Conservation (phyloP, 37 sponge, comb jelly and placozoan species). For the Agelas oroides region DNA sequence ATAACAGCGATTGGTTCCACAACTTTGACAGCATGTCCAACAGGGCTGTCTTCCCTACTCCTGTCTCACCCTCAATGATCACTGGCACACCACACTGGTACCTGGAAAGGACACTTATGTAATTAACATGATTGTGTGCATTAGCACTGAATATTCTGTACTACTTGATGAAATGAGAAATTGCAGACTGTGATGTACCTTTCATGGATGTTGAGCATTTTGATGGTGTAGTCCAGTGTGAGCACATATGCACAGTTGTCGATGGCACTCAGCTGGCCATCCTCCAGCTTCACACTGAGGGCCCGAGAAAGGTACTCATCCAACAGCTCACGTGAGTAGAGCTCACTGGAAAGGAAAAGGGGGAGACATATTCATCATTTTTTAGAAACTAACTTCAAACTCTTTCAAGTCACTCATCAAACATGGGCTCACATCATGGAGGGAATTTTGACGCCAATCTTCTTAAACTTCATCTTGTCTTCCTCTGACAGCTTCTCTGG, state of each 20-base stretch:
- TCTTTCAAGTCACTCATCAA: no score
- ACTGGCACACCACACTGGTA: conserved; percentile 86
- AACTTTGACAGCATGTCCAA: conserved; percentile 88
- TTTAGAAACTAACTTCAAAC: not conserved
- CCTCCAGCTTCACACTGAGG: conserved; percentile 60
- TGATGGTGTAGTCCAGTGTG: conserved; percentile 89
- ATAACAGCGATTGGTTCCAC: conserved; percentile 77
- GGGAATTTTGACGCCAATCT: conserved; percentile 74
- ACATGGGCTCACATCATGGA: conserved; percentile 50
- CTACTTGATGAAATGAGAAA: no score
- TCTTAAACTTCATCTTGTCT: conserved; percentile 48
- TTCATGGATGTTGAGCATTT: conserved; percentile 82
- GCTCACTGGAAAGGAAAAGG: conserved; percentile 38
- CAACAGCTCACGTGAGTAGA: conserved; percentile 61
- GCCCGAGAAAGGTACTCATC: conserved; percentile 79
- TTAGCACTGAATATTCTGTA: not conserved
- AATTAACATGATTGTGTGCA: not conserved
- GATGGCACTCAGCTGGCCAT: conserved; percentile 55
- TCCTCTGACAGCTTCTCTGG: conserved; percentile 64
- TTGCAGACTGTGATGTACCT: conserved; percentile 7
- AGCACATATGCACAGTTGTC: conserved; percentile 89
- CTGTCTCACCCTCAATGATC: conserved; percentile 96
- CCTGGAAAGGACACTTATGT: not conserved
- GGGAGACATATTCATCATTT: not conserved
- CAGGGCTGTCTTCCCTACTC: conserved; percentile 94